Evolutionary conservation across 2,113 vertebrate species (phyloP).

Genomic region (Gopherus flavomarginatus): DNA sequence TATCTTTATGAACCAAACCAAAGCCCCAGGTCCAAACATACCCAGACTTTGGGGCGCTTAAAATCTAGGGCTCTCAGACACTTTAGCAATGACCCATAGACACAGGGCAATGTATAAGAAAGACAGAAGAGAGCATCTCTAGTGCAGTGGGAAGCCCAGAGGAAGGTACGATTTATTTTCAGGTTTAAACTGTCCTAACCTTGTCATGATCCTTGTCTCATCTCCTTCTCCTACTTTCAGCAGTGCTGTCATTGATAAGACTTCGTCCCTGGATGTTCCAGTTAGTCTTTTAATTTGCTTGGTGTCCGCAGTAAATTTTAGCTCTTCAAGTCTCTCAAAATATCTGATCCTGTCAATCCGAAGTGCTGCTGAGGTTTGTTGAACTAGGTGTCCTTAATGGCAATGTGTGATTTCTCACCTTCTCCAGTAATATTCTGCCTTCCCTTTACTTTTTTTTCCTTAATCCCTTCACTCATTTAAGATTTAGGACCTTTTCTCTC

Average conservation of each 20-base stretch:
- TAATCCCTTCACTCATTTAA: constrained; percentile 20
- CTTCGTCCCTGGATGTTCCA: neutral
- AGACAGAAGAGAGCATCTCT: neutral
- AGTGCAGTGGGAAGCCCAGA: neutral
- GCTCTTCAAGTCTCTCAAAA: neutral
- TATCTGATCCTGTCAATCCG: neutral
- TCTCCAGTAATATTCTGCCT: neutral
- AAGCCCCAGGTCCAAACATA: neutral
- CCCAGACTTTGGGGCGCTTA: neutral
- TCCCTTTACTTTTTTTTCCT: neutral
- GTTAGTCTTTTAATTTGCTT: neutral
- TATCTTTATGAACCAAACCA: fast-evolving
- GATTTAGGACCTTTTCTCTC: neutral
- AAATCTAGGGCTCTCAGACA: neutral
- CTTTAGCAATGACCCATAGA: neutral
- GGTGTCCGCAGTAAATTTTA: neutral
- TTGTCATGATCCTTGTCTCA: neutral
- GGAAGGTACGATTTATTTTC: neutral
- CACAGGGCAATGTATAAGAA: neutral
- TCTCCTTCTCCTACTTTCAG: neutral
- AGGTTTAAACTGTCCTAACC: neutral
- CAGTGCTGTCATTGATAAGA: neutral
- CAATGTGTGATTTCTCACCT: neutral
- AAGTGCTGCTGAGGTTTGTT: neutral
- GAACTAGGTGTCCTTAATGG: neutral